Evolutionary conservation across 1,140 invertebrate species (phyloP), one percentile per base, ranked within the genome.

Genomic region (Drosophila subpulchrella): DNA sequence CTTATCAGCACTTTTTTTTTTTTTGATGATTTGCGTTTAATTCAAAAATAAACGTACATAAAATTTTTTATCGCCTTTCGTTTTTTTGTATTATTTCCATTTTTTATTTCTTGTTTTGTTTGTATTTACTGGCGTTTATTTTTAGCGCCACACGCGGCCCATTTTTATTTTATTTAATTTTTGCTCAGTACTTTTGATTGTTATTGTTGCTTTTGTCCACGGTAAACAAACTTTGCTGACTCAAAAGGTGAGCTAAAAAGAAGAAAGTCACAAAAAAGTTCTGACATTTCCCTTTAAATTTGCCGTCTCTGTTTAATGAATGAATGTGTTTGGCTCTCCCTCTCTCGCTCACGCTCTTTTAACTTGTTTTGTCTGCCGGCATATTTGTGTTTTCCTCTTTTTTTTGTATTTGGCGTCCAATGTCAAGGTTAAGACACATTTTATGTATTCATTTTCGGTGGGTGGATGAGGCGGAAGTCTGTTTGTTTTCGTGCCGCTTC

Each of bases 391-490:
- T 47, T 54, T 12, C 10, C 41, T 58, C 53, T 74, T 71, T 58
- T 71, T 61, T 75, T 73, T 68, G 67, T 80, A 58, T 85, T 85
- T 73, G 66, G 51, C 54, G 72, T 75, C 73, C 84, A 89, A 89
- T 89, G 84, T 89, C 84, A 89, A 89, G 84, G 84, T 89, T 89
- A 89, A 89, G 77, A 78, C 46, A 75, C 48, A 84, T 89, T 86
- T 86, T 81, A 60, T 86, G 82, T 86, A 75, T 78, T 63, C 67
- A 82, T 78, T 47, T 56, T 70, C 54, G 56, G 56, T 70, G 67
- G 61, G 70, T 72, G 68, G 59, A 24, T 75, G 53, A 42, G 72
- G 51, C 67, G 57, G 59, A 74, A 61, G 77, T 75, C 50, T 42
- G 75, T 81, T 81, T 73, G 60, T 85, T 85, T 86, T 78, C 60